Conservation (phyloP, 2,888 invertebrate species). For the Dinocampus coccinellae region DNA sequence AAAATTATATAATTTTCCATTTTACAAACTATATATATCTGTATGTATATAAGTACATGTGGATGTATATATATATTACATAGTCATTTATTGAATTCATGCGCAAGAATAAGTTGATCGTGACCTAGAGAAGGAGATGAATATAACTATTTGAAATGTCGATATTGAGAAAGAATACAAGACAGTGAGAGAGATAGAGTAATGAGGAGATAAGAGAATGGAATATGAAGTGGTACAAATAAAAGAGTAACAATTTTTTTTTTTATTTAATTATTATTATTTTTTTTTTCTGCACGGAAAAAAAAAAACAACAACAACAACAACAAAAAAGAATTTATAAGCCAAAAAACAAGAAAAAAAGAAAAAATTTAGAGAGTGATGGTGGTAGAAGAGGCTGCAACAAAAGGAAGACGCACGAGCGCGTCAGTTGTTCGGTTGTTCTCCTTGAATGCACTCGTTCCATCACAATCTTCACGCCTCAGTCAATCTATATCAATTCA, state of each 20-base stretch:
- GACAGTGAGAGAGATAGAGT: neutral
- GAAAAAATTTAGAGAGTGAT: neutral
- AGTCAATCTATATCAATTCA: slow-evolving; percentile 5
- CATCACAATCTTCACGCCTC: slow-evolving; percentile 28
- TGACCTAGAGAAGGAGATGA: slow-evolving; percentile 8
- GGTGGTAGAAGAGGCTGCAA: slow-evolving; percentile 12
- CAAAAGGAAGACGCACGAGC: slow-evolving; percentile 33
- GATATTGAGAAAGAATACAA: neutral
- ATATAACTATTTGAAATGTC: neutral
- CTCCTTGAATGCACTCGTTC: slow-evolving; percentile 45
- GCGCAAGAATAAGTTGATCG: slow-evolving; percentile 14
- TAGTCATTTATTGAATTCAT: slow-evolving; percentile 6
- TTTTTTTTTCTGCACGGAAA: neutral
- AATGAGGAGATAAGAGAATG: neutral
- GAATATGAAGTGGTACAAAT: neutral
- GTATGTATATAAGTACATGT: neutral
- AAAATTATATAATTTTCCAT: neutral
- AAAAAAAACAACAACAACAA: neutral
- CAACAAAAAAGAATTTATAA: neutral
- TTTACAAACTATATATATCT: neutral
- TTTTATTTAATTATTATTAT: slow-evolving; percentile 2
- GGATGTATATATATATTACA: no score
- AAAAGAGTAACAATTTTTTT: neutral
- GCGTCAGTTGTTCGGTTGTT: slow-evolving; percentile 45
- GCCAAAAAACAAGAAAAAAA: slow-evolving; percentile 2